A percentile compares a stretch with the other conserved stretches of the same genome.
phyloP scores from a whole-genome alignment of 2,888 invertebrate species.

The Geotrupes spiniger region DNA sequence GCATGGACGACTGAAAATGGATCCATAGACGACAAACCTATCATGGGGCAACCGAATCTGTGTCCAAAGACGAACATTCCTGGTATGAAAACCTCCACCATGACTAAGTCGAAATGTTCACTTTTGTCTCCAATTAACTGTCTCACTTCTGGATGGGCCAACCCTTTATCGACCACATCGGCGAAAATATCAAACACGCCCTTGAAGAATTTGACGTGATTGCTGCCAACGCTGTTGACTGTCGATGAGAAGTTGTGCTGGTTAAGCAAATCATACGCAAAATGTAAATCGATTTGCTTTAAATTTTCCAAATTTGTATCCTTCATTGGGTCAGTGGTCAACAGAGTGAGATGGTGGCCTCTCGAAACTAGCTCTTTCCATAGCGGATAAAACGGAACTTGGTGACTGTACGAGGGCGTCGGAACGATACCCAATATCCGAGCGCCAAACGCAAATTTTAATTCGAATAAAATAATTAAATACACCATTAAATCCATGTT shows the following conservation, averaged over 20 bases:
- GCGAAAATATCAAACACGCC: background rate
- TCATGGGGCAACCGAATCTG: slow-evolving; percentile 55
- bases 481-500: too few species aligned
- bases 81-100: slow-evolving; percentile 57
- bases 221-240: too few species aligned
- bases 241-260: background rate
- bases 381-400: background rate
- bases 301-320: background rate
- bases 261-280: background rate
- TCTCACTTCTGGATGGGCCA: slow-evolving; percentile 35
- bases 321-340: background rate
- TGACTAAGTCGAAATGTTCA: slow-evolving; percentile 56
- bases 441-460: too few species aligned
- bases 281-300: slow-evolving; percentile 29
- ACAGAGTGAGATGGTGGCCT: background rate
- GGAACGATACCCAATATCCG: slow-evolving; percentile 49
- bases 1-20: slow-evolving; percentile 53
- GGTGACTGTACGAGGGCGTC: slow-evolving; percentile 13
- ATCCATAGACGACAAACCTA: slow-evolving; percentile 54
- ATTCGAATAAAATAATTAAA: too few species aligned
- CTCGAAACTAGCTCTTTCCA: background rate
- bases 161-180: slow-evolving; percentile 3
- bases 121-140: slow-evolving; percentile 35
- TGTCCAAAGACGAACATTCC: slow-evolving; percentile 54
- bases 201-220: too few species aligned